Evolutionary conservation across 2,113 vertebrate genomes (phyloP).

Genomic region (Chaetops frenatus): DNA sequence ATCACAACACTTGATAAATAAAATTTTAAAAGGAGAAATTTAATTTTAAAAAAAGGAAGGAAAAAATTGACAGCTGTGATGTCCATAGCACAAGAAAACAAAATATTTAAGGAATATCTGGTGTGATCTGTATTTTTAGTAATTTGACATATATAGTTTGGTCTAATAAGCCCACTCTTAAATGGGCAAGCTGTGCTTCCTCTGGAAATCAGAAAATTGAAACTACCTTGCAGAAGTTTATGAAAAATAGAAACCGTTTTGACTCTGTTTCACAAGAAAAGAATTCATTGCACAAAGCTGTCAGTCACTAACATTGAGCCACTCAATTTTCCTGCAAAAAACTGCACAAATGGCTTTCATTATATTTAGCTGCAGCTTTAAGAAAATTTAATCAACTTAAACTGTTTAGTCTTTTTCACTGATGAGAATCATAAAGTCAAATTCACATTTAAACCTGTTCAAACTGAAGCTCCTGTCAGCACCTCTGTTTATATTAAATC

Average conservation of each 20-base stretch:
- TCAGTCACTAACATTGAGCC: conserved; percentile 58
- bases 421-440: conserved; percentile 77
- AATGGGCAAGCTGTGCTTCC: not conserved
- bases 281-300: conserved; percentile 64
- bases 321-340: conserved; percentile 59
- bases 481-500: conserved; percentile 75
- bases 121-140: not conserved
- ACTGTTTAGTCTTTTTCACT: conserved; percentile 79
- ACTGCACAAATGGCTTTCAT: conserved; percentile 78
- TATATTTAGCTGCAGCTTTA: conserved; percentile 79
- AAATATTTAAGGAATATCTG: not conserved
- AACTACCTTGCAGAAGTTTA: conserved; percentile 39
- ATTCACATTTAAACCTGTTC: conserved; percentile 71
- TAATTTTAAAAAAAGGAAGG: not conserved
- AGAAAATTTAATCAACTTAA: conserved; percentile 82
- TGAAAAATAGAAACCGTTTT: conserved; percentile 56
- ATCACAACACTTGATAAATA: not conserved
- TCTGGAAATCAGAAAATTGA: conserved; percentile 45
- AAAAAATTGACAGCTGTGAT: not conserved
- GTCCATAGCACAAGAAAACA: not conserved
- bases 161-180: conserved; percentile 12
- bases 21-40: not conserved
- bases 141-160: not conserved
- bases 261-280: conserved; percentile 62
- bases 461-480: conserved; percentile 74